These are phyloP conservation scores for Sminthopsis crassicaudata DNA, from an alignment of 2,113 vertebrate species.

Conservation along the genomic window DNA sequence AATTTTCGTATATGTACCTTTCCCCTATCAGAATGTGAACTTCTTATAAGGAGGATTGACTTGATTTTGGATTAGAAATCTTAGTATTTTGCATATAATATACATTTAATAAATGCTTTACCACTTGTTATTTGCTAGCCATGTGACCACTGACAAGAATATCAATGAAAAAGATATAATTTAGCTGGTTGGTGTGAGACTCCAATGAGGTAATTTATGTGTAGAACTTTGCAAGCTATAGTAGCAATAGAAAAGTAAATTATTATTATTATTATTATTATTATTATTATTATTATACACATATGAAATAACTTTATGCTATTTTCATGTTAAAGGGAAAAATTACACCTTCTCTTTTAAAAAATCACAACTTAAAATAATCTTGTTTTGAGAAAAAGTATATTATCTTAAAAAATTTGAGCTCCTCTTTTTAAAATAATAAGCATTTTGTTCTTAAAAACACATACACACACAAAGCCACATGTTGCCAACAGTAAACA, in stretches of 20 bases:
- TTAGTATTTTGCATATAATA: not conserved
- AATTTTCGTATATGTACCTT: not conserved
- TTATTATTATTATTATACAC: not conserved
- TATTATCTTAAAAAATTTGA: constrained; percentile 24
- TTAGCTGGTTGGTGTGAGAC: not conserved
- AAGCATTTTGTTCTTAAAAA: constrained; percentile 26
- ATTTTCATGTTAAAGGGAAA: not conserved
- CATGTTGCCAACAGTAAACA: constrained; percentile 69
- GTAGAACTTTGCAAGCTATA: not conserved
- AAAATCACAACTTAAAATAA: not conserved
- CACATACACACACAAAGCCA: constrained; percentile 11
- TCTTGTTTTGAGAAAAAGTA: constrained; percentile 27
- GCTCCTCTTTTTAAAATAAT: constrained; percentile 19
- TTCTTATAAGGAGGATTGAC: not conserved
- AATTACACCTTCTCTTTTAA: not conserved
- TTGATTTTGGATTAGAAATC: not conserved
- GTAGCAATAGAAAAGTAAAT: not conserved
- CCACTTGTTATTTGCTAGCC: not conserved
- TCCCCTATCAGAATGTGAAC: not conserved
- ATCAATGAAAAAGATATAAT: not conserved
- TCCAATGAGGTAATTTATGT: not conserved
- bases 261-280: not conserved
- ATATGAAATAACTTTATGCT: not conserved
- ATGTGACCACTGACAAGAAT: not conserved
- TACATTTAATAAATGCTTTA: not conserved